Conservation (phyloP, 2,888 invertebrate genomes). For the Galeruca laticollis region DNA sequence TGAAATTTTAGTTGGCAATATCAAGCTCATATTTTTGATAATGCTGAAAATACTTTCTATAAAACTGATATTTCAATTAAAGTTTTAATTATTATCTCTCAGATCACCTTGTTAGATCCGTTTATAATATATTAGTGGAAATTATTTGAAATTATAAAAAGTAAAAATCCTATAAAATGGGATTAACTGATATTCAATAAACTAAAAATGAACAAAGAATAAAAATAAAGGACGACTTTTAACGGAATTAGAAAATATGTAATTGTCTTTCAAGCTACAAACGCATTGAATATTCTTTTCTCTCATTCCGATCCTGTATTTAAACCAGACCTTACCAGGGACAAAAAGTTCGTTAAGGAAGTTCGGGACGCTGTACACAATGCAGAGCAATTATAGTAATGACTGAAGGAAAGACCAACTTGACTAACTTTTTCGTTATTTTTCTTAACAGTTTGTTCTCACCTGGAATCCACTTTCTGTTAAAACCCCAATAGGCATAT, state of each 20-base stretch:
- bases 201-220: not conserved
- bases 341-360: slow-evolving; percentile 9
- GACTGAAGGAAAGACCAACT: slow-evolving; percentile 1
- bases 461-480: not conserved
- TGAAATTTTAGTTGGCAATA: too few relatives aligned
- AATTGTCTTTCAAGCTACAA: not conserved
- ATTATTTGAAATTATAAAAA: too few relatives aligned
- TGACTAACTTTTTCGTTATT: not conserved
- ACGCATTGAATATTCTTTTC: not conserved
- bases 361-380: not conserved
- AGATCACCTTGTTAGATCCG: too few relatives aligned
- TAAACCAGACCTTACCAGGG: not conserved
- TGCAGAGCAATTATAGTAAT: slow-evolving; percentile 15
- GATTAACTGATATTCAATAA: too few relatives aligned
- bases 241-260: not conserved
- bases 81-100: too few relatives aligned
- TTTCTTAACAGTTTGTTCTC: not conserved
- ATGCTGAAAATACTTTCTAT: too few relatives aligned
- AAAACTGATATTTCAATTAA: too few relatives aligned
- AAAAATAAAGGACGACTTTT: not conserved
- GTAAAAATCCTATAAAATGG: too few relatives aligned
- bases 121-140: too few relatives aligned
- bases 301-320: not conserved
- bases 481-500: not conserved
- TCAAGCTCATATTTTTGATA: too few relatives aligned